phyloP scores from a whole-genome alignment of 23 tunicate species.

The Styela clava region DNA sequence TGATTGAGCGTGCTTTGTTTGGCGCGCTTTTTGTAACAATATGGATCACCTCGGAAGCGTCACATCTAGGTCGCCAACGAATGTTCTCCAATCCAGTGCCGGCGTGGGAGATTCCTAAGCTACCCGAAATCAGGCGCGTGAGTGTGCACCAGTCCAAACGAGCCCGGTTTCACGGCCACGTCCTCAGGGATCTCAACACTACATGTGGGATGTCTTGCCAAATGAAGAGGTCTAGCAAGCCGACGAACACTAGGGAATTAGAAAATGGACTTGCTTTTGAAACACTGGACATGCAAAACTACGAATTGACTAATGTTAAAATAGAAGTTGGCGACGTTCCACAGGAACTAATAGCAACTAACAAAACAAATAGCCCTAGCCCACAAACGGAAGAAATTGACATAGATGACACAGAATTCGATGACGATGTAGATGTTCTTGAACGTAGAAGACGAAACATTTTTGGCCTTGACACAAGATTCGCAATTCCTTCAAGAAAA shows the following conservation, averaged over 20 bases:
- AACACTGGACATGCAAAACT: conserved; percentile 48
- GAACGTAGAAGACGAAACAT: conserved; percentile 41
- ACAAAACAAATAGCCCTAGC: background rate
- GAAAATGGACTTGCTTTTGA: conserved; percentile 62
- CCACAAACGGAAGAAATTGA: background rate
- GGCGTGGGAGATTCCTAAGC: conserved; percentile 64
- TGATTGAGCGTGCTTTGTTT: background rate
- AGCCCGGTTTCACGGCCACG: conserved; percentile 73
- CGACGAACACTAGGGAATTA: conserved; percentile 29
- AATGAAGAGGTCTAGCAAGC: conserved; percentile 30
- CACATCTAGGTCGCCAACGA: background rate
- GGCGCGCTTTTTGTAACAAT: background rate
- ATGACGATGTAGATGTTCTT: background rate
- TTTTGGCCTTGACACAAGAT: conserved; percentile 88
- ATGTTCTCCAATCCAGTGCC: background rate
- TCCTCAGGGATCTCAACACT: conserved; percentile 28
- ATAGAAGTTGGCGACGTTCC: conserved; percentile 54
- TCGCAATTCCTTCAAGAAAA: conserved; percentile 35
- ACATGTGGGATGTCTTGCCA: conserved; percentile 74
- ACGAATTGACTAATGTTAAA: conserved; percentile 9
- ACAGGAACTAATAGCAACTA: conserved; percentile 13
- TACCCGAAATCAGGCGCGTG: conserved; percentile 43
- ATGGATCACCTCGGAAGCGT: background rate
- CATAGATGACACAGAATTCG: background rate
- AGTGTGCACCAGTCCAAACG: conserved; percentile 35